Evolutionary conservation across 2,113 vertebrate genomes (phyloP).

Genomic region (Guaruba guarouba): DNA sequence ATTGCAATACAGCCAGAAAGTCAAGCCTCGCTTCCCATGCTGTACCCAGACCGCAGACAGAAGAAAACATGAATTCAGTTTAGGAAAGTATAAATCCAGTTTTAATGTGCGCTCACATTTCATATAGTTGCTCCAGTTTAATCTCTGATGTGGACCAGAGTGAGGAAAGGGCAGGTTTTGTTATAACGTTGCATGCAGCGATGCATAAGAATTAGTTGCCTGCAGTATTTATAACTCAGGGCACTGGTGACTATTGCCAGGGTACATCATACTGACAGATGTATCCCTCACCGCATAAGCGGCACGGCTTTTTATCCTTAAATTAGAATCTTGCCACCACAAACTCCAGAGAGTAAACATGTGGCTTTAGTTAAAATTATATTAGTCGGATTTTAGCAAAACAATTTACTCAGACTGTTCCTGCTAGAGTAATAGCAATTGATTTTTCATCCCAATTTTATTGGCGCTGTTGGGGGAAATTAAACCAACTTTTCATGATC

Average conservation of each 20-base stretch:
- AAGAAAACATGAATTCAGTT: neutral
- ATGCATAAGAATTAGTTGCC: neutral
- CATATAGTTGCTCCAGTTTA: neutral
- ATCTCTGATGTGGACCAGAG: neutral
- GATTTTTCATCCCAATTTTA: conserved; percentile 13
- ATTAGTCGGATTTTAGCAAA: neutral
- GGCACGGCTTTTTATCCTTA: neutral
- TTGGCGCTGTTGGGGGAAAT: neutral
- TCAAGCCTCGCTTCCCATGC: neutral
- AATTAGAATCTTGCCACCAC: neutral
- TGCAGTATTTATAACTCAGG: neutral
- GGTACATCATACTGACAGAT: neutral
- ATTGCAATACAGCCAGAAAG: neutral
- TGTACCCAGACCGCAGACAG: neutral
- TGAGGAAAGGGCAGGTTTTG: neutral
- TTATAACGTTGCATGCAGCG: neutral
- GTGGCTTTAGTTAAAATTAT: neutral
- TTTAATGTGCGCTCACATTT: neutral
- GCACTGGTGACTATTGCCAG: neutral
- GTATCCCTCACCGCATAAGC: neutral
- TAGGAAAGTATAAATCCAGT: neutral
- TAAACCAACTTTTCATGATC: neutral
- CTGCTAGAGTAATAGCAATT: neutral
- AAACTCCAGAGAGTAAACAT: neutral
- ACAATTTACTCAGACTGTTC: neutral